A percentile compares a stretch with the other conserved stretches of the same genome.
Conservation (phyloP, 2,888 invertebrate species). For the Nomada lathburiana region DNA sequence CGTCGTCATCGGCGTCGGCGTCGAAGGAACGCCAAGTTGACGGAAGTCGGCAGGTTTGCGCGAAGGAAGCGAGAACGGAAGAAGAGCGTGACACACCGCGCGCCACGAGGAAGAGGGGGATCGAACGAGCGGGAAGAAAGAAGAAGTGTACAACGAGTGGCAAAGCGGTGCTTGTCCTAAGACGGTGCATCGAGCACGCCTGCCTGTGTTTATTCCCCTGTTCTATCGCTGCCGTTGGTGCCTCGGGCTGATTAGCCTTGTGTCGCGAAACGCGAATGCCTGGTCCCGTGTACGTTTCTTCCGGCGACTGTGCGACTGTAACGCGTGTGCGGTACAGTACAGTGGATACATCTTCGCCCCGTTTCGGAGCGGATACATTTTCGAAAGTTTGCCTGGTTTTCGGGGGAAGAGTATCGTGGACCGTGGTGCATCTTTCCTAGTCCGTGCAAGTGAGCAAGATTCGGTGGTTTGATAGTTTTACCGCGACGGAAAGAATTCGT, state of each 20-base stretch:
- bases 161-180: conserved; percentile 20
- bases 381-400: neutral
- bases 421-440: conserved; percentile 3
- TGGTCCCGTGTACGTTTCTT: neutral
- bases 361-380: neutral
- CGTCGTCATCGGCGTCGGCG: conserved; percentile 55
- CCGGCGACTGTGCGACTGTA: neutral
- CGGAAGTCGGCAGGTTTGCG: conserved; percentile 62
- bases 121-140: conserved; percentile 7
- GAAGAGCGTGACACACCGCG: conserved; percentile 46
- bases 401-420: neutral
- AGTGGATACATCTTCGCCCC: neutral
- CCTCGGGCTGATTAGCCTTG: neutral
- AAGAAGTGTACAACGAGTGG: conserved; percentile 12
- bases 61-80: conserved; percentile 64
- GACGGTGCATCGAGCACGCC: conserved; percentile 8
- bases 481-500: neutral
- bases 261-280: neutral
- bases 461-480: conserved; percentile 18
- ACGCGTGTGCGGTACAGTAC: conserved; percentile 13
- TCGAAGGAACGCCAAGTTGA: conserved; percentile 62
- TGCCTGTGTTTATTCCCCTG: conserved; percentile 11
- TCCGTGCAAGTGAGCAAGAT: conserved; percentile 34
- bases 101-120: conserved; percentile 12
- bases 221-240: conserved; percentile 12